Base-by-base conservation (phyloP, 2,888 invertebrate genomes). In the Tetropium fuscum region DNA sequence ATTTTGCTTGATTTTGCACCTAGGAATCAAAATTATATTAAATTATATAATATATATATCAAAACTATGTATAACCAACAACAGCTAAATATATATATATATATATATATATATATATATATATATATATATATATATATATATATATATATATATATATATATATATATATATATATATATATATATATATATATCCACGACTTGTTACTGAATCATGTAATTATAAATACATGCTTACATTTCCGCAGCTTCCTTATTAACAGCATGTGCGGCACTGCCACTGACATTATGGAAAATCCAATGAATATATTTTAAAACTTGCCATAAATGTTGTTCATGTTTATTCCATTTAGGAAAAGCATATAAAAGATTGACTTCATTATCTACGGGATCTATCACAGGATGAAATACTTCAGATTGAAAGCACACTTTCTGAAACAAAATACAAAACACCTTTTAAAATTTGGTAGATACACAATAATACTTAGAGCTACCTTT, bases 301-400 rank as follows among this genome's bases (percentile, higher is more conserved):
- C 90, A 89, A 64, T 92, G 88, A 55, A 94, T 86, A 80, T 92
- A 95, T 81, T 94, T 91, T 25, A 97, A 82, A 69, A 97, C 86
- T 82, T 97, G 95, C 94, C 95, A 97, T 38, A 97, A 84, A 75
- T 93, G 93, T 79, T 94, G 90, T 53, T 89, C 88, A 64, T 88
- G 90, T 76, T 89, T 88, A 78, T 90, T 90, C 97, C 97, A 97
- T 64, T 89, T 88, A 7, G 91, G 89, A 81, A 97, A 97, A 6
- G 90, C 93, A 80, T 90, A 87, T 68, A 84, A 85, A 32, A 95
- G 85, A 78, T 92, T 90, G 36, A 97, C 81, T 74, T 91, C 88
- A 62, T 93, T 91, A 44, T 91, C 92, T 67, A 87, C 87, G 1
- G 89, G 84, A 80, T 95, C 87, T 58, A 97, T 87, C 49, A 93